Evolutionary conservation across 2,113 vertebrate genomes (phyloP).

Genomic region (Typhlomys cinereus): DNA sequence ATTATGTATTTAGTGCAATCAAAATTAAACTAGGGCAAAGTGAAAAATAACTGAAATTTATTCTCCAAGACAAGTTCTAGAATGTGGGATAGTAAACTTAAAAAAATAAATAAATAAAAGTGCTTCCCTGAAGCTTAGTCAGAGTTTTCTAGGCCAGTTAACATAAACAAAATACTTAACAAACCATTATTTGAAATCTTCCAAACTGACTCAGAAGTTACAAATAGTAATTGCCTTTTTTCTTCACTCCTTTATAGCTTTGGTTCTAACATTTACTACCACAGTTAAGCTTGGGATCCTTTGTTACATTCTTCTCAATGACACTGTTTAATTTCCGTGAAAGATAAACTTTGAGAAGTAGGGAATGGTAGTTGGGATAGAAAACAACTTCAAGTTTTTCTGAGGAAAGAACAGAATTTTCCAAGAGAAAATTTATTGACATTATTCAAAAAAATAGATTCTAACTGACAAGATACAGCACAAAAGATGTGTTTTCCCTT

Average conservation of each 20-base stretch:
- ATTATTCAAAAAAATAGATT: conserved; percentile 3
- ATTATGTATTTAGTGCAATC: not conserved
- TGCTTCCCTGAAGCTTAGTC: not conserved
- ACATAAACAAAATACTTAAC: not conserved
- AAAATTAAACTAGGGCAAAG: conserved; percentile 25
- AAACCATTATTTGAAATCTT: conserved; percentile 30
- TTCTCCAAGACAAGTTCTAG: not conserved
- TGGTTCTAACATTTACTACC: not conserved
- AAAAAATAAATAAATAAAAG: not conserved
- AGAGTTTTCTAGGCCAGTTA: not conserved
- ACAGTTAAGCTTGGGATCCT: not conserved
- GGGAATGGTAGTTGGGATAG: not conserved
- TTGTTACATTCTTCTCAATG: conserved; percentile 54
- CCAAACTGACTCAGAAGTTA: conserved; percentile 15
- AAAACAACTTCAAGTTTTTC: conserved; percentile 39
- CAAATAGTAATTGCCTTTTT: conserved; percentile 40
- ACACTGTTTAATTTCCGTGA: conserved; percentile 66
- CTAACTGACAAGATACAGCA: not conserved
- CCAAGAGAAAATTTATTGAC: conserved; percentile 31
- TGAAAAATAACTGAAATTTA: not conserved
- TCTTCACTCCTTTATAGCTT: not conserved
- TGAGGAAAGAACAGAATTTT: not conserved
- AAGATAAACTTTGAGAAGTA: conserved; percentile 67
- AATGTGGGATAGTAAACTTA: not conserved
- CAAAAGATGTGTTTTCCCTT: not conserved